Evolutionary conservation across 1,140 invertebrate genomes (phyloP).

Genomic region (Microplitis demolitor): DNA sequence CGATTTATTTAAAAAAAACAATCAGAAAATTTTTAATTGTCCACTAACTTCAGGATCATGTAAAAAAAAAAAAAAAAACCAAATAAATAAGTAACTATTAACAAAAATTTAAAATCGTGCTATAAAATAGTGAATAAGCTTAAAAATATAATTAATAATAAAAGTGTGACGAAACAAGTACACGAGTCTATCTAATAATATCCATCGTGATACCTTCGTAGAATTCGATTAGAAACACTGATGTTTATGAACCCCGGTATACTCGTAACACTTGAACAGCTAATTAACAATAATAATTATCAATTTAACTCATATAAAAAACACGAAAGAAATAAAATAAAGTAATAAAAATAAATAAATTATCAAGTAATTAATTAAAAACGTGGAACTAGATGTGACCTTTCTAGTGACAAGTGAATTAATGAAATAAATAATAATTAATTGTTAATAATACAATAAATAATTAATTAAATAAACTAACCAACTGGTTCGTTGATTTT

Average conservation of each 20-base stretch:
- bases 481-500: slow-evolving; percentile 69
- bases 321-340: background rate
- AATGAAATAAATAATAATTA: background rate
- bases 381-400: background rate
- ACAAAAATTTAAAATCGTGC: background rate
- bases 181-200: slow-evolving; percentile 18
- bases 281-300: slow-evolving; percentile 34
- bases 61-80: no score
- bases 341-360: background rate
- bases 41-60: no score
- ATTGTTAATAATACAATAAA: background rate
- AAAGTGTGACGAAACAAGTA: background rate
- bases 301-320: slow-evolving; percentile 7
- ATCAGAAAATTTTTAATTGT: no score
- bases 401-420: background rate
- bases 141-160: no score
- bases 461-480: slow-evolving; percentile 46
- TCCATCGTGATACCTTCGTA: slow-evolving; percentile 40
- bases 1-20: no score
- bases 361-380: no score
- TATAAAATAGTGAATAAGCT: background rate
- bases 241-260: slow-evolving; percentile 44
- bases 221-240: slow-evolving; percentile 41
- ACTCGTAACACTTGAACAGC: slow-evolving; percentile 37
- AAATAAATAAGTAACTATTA: no score